A percentile compares a stretch with the other conserved stretches of the same genome.
Conservation (phyloP, 2,888 invertebrate species). For the Antheraea yamamai region DNA sequence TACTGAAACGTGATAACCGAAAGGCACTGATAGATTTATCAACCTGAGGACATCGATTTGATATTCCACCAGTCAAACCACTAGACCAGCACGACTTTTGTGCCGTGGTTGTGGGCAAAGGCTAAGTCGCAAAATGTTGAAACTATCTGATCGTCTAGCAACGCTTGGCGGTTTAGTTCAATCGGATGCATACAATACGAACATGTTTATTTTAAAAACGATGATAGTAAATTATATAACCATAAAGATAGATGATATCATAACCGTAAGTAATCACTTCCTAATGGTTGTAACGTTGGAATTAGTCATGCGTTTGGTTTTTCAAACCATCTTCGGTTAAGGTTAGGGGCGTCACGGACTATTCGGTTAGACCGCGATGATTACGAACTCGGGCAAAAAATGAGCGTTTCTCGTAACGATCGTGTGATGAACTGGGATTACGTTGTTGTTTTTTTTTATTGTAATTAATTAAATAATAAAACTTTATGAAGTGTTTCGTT, state of each 20-base stretch:
- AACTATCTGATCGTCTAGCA: no score
- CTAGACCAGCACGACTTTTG: no score
- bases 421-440: slow-evolving; percentile 5
- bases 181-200: neutral
- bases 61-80: no score
- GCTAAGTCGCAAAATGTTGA: no score
- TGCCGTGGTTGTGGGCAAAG: no score
- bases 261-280: slow-evolving; percentile 35
- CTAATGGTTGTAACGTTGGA: slow-evolving; percentile 40
- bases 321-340: slow-evolving; percentile 39
- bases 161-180: neutral
- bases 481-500: slow-evolving; percentile 7
- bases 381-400: slow-evolving; percentile 28
- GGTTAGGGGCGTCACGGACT: slow-evolving; percentile 49
- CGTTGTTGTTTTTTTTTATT: slow-evolving; percentile 1
- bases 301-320: slow-evolving; percentile 55
- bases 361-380: slow-evolving; percentile 29
- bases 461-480: neutral
- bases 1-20: no score
- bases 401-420: neutral
- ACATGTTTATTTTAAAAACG: neutral
- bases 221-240: slow-evolving; percentile 7
- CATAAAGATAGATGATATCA: slow-evolving; percentile 20
- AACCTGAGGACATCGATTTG: no score
- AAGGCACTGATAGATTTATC: no score